phyloP scores from a whole-genome alignment of 2,888 invertebrate genomes.

The Drosophila meridionalis region DNA sequence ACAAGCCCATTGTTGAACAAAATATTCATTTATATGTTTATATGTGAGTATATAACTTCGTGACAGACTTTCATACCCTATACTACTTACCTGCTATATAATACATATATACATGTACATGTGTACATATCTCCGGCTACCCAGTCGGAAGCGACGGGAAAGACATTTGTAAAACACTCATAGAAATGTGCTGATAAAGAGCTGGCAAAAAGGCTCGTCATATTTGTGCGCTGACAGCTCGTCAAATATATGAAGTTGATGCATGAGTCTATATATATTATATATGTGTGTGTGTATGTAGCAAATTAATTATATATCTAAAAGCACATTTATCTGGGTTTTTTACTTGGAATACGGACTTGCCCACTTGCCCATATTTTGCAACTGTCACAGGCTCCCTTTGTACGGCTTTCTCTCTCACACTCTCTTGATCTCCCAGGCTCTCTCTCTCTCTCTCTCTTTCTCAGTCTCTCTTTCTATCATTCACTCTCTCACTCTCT shows the following conservation, averaged over 20 bases:
- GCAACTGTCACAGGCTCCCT: slow-evolving; percentile 10
- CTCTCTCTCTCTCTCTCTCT: background rate
- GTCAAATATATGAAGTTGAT: slow-evolving; percentile 11
- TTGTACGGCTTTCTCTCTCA: background rate
- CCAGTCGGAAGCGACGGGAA: slow-evolving; percentile 50
- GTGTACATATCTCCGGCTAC: slow-evolving; percentile 9
- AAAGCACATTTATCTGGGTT: slow-evolving; percentile 11
- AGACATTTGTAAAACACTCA: slow-evolving; percentile 39
- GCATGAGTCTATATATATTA: background rate
- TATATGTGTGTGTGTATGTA: background rate
- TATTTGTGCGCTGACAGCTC: background rate
- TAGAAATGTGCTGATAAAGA: slow-evolving; percentile 51
- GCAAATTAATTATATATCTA: background rate
- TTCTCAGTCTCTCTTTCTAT: background rate
- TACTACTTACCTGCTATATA: slow-evolving; percentile 20
- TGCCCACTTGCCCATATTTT: slow-evolving; percentile 68
- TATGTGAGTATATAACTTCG: slow-evolving; percentile 34
- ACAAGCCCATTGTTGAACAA: slow-evolving; percentile 57
- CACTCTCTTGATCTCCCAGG: background rate
- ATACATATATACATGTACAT: background rate
- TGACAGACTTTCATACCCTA: slow-evolving; percentile 56
- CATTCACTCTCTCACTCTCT: background rate
- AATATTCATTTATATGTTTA: background rate
- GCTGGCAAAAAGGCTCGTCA: slow-evolving; percentile 59
- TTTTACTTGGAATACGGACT: slow-evolving; percentile 11